A percentile compares a stretch with the other conserved stretches of the same genome.
phyloP scores from a whole-genome alignment of 2,797 vertebrate genomes.

The Takifugu rubripes region DNA sequence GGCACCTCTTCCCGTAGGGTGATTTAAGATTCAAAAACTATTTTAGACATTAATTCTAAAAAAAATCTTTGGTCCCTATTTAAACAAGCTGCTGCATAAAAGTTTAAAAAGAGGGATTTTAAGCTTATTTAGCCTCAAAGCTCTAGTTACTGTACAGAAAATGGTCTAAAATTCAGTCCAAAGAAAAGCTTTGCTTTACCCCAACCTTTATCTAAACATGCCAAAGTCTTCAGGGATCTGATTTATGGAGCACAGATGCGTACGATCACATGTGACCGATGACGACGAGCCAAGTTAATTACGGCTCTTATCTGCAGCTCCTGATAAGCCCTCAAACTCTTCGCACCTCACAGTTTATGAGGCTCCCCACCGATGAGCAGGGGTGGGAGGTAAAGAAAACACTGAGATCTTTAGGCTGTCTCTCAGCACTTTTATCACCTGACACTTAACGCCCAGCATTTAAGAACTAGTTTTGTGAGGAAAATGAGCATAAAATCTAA shows the following conservation, averaged over 20 bases:
- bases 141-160: background rate
- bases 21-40: no score
- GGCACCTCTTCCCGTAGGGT: no score
- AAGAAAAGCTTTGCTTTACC: background rate
- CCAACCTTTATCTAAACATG: background rate
- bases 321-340: slow-evolving; percentile 57
- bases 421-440: slow-evolving; percentile 51
- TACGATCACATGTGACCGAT: slow-evolving; percentile 16
- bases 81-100: no score
- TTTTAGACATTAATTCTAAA: no score
- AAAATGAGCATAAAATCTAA: slow-evolving; percentile 3
- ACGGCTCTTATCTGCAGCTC: slow-evolving; percentile 55
- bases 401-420: slow-evolving; percentile 46
- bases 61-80: no score
- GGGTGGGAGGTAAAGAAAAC: slow-evolving; percentile 46
- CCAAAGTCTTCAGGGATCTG: background rate
- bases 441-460: slow-evolving; percentile 22
- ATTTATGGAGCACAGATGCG: slow-evolving; percentile 13
- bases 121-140: background rate
- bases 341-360: slow-evolving; percentile 59
- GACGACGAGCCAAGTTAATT: slow-evolving; percentile 41
- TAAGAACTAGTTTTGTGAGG: slow-evolving; percentile 8
- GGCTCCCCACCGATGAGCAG: slow-evolving; percentile 37
- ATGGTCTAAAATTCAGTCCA: background rate
- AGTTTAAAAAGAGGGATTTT: no score